Percentiles rank a stretch among this genome's conserved stretches.
Evolutionary conservation across 2,888 invertebrate species (phyloP).

Genomic region (Prosapia bicincta): DNA sequence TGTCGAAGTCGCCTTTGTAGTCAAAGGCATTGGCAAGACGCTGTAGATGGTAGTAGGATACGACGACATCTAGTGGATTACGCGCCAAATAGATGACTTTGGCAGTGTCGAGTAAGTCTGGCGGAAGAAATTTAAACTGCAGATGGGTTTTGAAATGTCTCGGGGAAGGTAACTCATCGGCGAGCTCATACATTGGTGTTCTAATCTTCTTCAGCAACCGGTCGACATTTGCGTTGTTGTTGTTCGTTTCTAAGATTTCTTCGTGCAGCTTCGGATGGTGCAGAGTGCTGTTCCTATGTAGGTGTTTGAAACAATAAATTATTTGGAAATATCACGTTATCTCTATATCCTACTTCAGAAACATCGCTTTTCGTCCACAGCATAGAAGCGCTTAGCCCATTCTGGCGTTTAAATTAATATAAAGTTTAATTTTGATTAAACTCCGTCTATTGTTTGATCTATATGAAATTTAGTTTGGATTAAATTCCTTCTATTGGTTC

Average conservation of each 20-base stretch:
- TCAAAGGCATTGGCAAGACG: constrained; percentile 65
- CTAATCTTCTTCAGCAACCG: constrained; percentile 28
- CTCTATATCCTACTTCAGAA: no score
- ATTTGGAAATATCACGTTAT: no score
- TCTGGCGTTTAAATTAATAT: no score
- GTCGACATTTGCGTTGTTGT: constrained; percentile 24
- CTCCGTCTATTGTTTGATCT: no score
- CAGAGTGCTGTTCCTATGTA: constrained; percentile 61
- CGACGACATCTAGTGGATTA: constrained; percentile 81
- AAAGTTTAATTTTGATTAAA: no score
- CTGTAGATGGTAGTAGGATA: constrained; percentile 79
- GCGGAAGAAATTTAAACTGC: constrained; percentile 69
- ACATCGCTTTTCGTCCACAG: no score
- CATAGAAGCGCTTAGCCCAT: no score
- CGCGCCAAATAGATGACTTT: constrained; percentile 77
- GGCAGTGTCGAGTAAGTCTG: constrained; percentile 51
- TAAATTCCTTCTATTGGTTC: no score
- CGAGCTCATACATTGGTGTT: constrained; percentile 29
- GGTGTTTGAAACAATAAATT: no score
- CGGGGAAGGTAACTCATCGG: constrained; percentile 20
- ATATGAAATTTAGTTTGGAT: no score
- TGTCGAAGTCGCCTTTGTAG: constrained; percentile 62
- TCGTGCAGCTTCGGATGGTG: constrained; percentile 33
- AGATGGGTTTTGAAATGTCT: constrained; percentile 57
- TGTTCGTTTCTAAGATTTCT: constrained; percentile 30